A percentile compares a stretch with the other conserved stretches of the same genome.
phyloP scores from a whole-genome alignment of 2,888 invertebrate genomes.

The Fragum whitleyi region DNA sequence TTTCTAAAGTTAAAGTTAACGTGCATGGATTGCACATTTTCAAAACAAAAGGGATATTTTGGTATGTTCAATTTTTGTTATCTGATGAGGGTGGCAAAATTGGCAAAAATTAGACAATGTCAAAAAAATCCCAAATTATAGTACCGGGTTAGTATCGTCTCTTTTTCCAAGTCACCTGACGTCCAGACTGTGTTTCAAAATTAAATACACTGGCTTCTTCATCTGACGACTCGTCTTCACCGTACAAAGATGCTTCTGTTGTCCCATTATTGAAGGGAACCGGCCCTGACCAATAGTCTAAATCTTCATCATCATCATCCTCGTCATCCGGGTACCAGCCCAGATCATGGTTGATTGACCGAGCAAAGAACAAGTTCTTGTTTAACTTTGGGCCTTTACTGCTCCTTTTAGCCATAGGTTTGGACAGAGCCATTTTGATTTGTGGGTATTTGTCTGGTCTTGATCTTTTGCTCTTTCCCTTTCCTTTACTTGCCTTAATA shows the following conservation, averaged over 20 bases:
- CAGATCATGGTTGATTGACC: constrained; percentile 24
- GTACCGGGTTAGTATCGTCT: constrained; percentile 14
- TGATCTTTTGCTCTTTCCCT: constrained; percentile 27
- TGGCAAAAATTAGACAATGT: too few species aligned
- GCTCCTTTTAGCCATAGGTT: constrained; percentile 32
- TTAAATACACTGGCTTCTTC: constrained; percentile 30
- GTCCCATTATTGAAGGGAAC: constrained; percentile 41
- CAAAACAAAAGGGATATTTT: too few species aligned
- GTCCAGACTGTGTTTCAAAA: constrained; percentile 50
- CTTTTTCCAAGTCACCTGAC: constrained; percentile 41
- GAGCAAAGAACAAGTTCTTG: constrained; percentile 8
- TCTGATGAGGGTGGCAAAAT: too few species aligned
- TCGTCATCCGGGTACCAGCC: constrained; percentile 59
- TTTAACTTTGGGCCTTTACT: constrained; percentile 12
- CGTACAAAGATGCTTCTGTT: constrained; percentile 36
- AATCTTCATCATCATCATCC: constrained; percentile 43
- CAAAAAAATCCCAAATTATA: too few species aligned
- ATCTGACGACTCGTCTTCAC: constrained; percentile 37
- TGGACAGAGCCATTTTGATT: constrained; percentile 66
- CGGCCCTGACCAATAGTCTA: constrained; percentile 46
- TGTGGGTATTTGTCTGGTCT: constrained; percentile 66
- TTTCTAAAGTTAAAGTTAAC: too few species aligned
- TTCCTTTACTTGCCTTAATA: constrained; percentile 24
- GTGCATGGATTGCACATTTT: too few species aligned
- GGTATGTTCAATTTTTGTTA: too few species aligned